phyloP scores from a whole-genome alignment of 2,888 invertebrate genomes.

The Agrilus mali region DNA sequence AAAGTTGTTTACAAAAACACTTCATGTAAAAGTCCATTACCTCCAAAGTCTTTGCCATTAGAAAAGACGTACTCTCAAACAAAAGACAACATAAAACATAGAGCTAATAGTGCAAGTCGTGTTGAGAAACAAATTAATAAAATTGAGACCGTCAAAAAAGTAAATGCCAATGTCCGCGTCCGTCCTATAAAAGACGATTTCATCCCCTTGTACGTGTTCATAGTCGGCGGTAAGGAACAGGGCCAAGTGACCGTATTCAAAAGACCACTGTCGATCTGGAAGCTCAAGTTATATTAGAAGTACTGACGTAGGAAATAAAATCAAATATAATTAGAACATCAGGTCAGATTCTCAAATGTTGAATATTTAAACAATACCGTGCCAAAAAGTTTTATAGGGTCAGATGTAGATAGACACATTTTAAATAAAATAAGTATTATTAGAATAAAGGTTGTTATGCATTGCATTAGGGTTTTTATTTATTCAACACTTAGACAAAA shows the following conservation, averaged over 20 bases:
- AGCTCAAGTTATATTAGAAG: constrained; percentile 44
- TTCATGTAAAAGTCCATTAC: constrained; percentile 21
- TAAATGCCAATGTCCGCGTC: constrained; percentile 14
- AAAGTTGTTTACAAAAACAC: constrained; percentile 27
- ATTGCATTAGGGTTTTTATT: no score
- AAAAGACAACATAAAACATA: constrained; percentile 22
- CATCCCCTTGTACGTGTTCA: constrained; percentile 47
- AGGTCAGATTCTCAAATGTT: no score
- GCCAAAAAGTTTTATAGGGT: no score
- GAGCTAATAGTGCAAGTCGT: constrained; percentile 46
- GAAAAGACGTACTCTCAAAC: constrained; percentile 30
- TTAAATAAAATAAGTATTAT: no score
- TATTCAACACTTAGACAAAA: no score
- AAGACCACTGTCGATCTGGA: constrained; percentile 69
- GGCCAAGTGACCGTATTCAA: constrained; percentile 65
- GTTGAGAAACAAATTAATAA: constrained; percentile 35
- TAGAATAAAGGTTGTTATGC: no score
- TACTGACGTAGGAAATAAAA: no score
- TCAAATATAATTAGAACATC: no score
- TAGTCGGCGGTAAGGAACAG: constrained; percentile 70
- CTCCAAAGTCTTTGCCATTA: constrained; percentile 38
- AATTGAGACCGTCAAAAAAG: constrained; percentile 19
- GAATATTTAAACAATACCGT: no score
- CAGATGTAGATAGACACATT: no score
- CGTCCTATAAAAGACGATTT: constrained; percentile 31